phyloP scores from a whole-genome alignment of 1,140 invertebrate genomes.

The Hycleus cichorii region DNA sequence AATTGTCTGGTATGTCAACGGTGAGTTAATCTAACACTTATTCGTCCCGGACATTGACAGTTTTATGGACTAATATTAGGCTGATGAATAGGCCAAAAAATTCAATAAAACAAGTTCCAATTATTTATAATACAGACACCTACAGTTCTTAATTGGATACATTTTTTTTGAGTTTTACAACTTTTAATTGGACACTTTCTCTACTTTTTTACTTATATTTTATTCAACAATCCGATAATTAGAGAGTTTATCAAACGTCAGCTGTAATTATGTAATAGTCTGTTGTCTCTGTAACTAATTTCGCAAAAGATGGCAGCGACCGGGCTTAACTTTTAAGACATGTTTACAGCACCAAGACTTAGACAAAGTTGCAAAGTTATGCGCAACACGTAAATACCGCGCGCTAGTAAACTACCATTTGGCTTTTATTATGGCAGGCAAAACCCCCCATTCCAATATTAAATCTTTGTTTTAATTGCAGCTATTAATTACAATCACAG shows the following conservation, averaged over 20 bases:
- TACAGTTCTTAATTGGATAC: no score
- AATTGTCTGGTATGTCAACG: slow-evolving; percentile 1
- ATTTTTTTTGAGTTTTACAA: no score
- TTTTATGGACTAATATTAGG: neutral
- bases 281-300: slow-evolving; percentile 27
- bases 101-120: no score
- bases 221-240: no score
- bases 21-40: slow-evolving; percentile 4
- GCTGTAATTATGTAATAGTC: no score
- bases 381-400: slow-evolving; percentile 41
- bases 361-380: slow-evolving; percentile 42
- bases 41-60: neutral
- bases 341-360: slow-evolving; percentile 38
- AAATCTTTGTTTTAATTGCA: slow-evolving; percentile 38
- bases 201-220: no score
- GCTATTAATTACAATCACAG: slow-evolving; percentile 37
- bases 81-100: no score
- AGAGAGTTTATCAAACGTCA: no score
- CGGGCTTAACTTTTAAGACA: slow-evolving; percentile 37
- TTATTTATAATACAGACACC: no score
- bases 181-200: no score
- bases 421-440: slow-evolving; percentile 36
- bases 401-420: slow-evolving; percentile 37
- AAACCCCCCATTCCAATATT: slow-evolving; percentile 29
- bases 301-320: slow-evolving; percentile 32